Percentiles rank a stretch among this genome's conserved stretches.
phyloP scores from a whole-genome alignment of 1,140 invertebrate genomes.

The Myzus persicae region DNA sequence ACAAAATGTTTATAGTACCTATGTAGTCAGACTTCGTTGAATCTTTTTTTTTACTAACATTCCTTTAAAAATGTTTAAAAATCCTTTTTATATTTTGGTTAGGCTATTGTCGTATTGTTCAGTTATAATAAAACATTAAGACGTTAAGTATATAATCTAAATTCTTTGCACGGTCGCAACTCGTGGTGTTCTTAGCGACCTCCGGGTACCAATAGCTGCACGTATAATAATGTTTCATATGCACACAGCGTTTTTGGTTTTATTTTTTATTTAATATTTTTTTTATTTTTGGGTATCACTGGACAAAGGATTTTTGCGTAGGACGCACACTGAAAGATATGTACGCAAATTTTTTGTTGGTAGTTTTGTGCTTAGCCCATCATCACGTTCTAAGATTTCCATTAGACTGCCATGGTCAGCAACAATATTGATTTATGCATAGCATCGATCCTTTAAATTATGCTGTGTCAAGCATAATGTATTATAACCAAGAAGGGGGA shows the following conservation, averaged over 20 bases:
- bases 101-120: not conserved
- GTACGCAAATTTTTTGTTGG: slow-evolving; percentile 6
- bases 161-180: not conserved
- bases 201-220: slow-evolving; percentile 50
- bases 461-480: slow-evolving; percentile 23
- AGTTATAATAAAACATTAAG: not conserved
- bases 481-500: not conserved
- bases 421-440: slow-evolving; percentile 50
- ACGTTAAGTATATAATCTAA: slow-evolving; percentile 3
- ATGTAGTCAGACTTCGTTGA: not conserved
- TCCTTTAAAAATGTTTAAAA: not conserved
- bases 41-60: not conserved
- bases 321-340: slow-evolving; percentile 10
- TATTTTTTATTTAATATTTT: not conserved
- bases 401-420: slow-evolving; percentile 34
- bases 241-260: not conserved
- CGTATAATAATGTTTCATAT: slow-evolving; percentile 33
- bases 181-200: slow-evolving; percentile 32
- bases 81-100: not conserved
- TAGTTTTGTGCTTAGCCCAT: not conserved
- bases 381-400: slow-evolving; percentile 34
- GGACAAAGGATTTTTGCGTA: slow-evolving; percentile 45
- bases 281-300: slow-evolving; percentile 9
- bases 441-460: slow-evolving; percentile 44
- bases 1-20: not conserved